Conservation (phyloP, 2,113 vertebrate genomes). For the Chloropsis hardwickii region DNA sequence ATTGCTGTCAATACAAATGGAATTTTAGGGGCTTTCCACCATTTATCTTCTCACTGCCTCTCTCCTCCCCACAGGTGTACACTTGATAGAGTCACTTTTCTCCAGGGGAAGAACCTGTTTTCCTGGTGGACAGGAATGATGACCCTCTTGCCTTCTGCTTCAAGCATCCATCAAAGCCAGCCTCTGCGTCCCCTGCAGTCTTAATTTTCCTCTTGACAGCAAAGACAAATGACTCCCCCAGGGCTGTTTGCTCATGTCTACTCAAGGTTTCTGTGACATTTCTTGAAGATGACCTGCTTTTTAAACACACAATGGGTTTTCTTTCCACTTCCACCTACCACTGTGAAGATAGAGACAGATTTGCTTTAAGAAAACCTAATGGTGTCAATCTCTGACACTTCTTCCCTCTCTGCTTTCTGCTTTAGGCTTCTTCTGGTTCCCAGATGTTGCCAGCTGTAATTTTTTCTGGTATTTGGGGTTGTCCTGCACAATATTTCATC, state of each 20-base stretch:
- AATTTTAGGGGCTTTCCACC: neutral
- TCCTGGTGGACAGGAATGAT: neutral
- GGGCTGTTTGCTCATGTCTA: conserved; percentile 45
- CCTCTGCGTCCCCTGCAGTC: conserved; percentile 1
- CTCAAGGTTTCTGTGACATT: neutral
- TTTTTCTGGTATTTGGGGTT: neutral
- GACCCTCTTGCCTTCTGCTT: conserved; percentile 1
- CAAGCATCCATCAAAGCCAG: conserved; percentile 39
- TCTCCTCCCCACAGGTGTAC: neutral
- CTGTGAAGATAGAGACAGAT: neutral
- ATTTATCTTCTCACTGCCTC: neutral
- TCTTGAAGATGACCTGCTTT: conserved; percentile 32
- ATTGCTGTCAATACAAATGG: neutral
- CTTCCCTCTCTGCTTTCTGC: neutral
- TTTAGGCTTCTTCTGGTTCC: neutral
- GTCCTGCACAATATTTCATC: neutral
- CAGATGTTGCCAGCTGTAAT: neutral
- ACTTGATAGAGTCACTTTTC: neutral
- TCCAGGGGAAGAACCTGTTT: neutral
- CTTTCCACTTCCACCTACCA: neutral
- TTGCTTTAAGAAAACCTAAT: neutral
- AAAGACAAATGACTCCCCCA: conserved; percentile 30
- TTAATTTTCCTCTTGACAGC: conserved; percentile 63
- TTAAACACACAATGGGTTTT: neutral
- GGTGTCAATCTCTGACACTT: neutral